A percentile compares a stretch with the other conserved stretches of the same genome.
phyloP scores from a whole-genome alignment of 2,113 vertebrate genomes.

The Periophthalmodon schlosseri region DNA sequence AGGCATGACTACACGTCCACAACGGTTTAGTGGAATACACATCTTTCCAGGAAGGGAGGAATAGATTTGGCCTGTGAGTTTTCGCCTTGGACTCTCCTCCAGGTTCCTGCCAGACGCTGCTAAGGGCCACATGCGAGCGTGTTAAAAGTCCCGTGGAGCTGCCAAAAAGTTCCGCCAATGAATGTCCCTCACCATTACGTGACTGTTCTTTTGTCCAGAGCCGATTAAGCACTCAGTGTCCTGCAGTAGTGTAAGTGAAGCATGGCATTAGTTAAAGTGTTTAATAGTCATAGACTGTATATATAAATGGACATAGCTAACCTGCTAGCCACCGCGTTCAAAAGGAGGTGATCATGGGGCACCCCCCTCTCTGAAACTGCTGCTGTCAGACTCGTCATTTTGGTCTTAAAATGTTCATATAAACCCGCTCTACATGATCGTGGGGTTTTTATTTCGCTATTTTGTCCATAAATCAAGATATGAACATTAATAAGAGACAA shows the following conservation, averaged over 20 bases:
- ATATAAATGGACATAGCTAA: no score
- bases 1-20: slow-evolving; percentile 40
- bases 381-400: no score
- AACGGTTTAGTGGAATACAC: slow-evolving; percentile 40
- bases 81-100: background rate
- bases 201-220: slow-evolving; percentile 15
- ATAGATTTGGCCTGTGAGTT: slow-evolving; percentile 36
- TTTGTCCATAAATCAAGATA: no score
- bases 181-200: background rate
- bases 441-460: no score
- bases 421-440: no score
- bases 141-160: slow-evolving; percentile 10
- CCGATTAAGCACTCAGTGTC: background rate
- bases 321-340: no score
- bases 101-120: slow-evolving; percentile 9
- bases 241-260: background rate
- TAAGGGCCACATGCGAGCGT: slow-evolving; percentile 25
- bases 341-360: no score
- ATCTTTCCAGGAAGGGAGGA: slow-evolving; percentile 41
- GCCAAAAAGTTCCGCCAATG: slow-evolving; percentile 17
- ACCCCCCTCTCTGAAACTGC: no score
- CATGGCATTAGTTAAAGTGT: background rate
- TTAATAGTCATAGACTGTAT: background rate
- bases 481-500: no score
- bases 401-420: no score